Evolutionary conservation across 2,113 vertebrate genomes (phyloP), one percentile per base, ranked within the genome.

Genomic region (Lamprotornis superbus): DNA sequence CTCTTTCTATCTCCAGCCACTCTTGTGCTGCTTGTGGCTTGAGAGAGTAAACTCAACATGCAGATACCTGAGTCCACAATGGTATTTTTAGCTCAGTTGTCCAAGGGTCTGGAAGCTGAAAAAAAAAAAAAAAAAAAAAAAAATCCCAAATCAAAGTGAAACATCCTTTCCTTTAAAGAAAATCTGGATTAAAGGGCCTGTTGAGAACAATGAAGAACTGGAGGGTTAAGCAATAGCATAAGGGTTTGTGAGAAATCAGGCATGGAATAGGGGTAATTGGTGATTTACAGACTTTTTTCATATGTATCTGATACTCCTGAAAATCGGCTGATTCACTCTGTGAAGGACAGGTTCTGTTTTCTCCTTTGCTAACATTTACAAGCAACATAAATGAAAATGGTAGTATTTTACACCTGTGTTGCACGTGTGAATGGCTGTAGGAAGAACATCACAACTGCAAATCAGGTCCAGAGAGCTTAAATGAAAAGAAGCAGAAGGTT

Each of bases 281-380:
- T 95, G 84, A 87, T 44, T 91, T 52, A 35, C 69, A 91, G 65
- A 11, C 35, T 95, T 93, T 73, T 11, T 44, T 95, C 82, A 81
- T 63, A 90, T 81, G 52, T 89, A 67, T 85, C 89, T 79, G 75
- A 87, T 67, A 65, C 55, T 91, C 82, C 46, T 77, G 57, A 39
- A 87, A 73, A 75, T 85, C 75, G 88, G 81, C 81, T 87, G 84
- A 96, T 95, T 93, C 84, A 87, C 59, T 87, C 57, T 24, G 65
- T 12, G 82, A 95, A 90, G 78, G 67, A 56, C 84, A 93, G 50
- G 59, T 91, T 91, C 93, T 94, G 78, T 84, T 96, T 89, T 96
- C 78, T 95, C 81, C 64, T 84, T 68, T 91, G 70, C 78, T 93
- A 91, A 87, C 94, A 91, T 95, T 95, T 96, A 94, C 75, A 96